Evolutionary conservation across 2,888 invertebrate genomes (phyloP).

Genomic region (Perizoma affinitatum): DNA sequence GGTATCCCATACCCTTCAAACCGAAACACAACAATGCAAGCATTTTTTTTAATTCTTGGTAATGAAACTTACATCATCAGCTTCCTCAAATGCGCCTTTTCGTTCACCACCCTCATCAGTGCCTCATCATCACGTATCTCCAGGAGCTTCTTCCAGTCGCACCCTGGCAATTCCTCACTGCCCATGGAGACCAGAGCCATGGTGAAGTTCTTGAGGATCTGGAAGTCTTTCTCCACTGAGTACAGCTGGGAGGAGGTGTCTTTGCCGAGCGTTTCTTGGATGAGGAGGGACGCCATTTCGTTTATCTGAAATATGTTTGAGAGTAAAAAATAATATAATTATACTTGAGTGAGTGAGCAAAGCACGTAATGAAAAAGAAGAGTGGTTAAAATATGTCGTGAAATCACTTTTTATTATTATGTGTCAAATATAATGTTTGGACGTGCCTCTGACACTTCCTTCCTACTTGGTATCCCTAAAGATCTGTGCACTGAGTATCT

Average conservation of each 20-base stretch:
- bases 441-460: too few relatives aligned
- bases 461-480: too few relatives aligned
- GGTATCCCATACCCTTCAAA: too few relatives aligned
- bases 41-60: too few relatives aligned
- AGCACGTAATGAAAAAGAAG: too few relatives aligned
- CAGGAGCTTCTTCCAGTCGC: conserved; percentile 61
- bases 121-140: conserved; percentile 54
- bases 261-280: conserved; percentile 75
- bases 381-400: too few relatives aligned
- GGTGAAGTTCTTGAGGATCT: conserved; percentile 63
- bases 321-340: not conserved
- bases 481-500: too few relatives aligned
- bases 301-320: conserved; percentile 62
- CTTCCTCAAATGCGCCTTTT: conserved; percentile 61
- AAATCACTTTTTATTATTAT: too few relatives aligned
- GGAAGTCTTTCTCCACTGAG: conserved; percentile 63
- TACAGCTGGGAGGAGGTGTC: conserved; percentile 67
- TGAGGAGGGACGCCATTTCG: conserved; percentile 70
- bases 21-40: too few relatives aligned
- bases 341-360: too few relatives aligned
- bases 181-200: conserved; percentile 50
- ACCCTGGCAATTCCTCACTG: conserved; percentile 35
- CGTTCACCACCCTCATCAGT: conserved; percentile 54
- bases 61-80: conserved; percentile 66
- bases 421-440: too few relatives aligned